A percentile compares a stretch with the other conserved stretches of the same genome.
phyloP scores from a whole-genome alignment of 2,888 invertebrate species.

The Limnephilus lunatus region DNA sequence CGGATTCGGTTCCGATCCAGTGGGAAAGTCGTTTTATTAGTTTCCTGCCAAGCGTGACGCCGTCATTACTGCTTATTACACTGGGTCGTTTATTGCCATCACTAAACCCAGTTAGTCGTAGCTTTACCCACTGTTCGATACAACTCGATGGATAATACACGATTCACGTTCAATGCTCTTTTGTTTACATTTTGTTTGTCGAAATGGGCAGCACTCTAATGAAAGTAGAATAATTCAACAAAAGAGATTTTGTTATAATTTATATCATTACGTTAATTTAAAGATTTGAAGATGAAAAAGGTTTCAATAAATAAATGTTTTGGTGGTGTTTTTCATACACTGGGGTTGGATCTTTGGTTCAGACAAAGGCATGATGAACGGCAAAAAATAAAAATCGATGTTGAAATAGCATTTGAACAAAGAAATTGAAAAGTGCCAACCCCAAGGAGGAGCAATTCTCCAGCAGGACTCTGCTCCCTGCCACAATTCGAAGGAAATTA shows the following conservation, averaged over 20 bases:
- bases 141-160: background rate
- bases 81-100: background rate
- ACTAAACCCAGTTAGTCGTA: background rate
- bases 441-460: too few species aligned
- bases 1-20: background rate
- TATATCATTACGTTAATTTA: background rate
- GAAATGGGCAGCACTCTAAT: background rate
- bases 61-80: background rate
- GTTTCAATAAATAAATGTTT: too few species aligned
- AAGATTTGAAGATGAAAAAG: too few species aligned
- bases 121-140: background rate
- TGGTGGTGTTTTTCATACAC: too few species aligned
- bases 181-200: background rate
- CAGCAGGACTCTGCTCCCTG: too few species aligned
- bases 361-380: too few species aligned
- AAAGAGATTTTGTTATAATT: background rate
- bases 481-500: too few species aligned
- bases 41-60: background rate
- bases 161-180: background rate
- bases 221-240: background rate
- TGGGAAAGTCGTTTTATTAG: slow-evolving; percentile 14
- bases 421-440: too few species aligned
- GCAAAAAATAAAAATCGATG: too few species aligned
- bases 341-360: too few species aligned
- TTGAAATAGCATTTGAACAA: too few species aligned